Evolutionary conservation across 2,888 invertebrate species (phyloP).

Genomic region (Oeneis ivallda): DNA sequence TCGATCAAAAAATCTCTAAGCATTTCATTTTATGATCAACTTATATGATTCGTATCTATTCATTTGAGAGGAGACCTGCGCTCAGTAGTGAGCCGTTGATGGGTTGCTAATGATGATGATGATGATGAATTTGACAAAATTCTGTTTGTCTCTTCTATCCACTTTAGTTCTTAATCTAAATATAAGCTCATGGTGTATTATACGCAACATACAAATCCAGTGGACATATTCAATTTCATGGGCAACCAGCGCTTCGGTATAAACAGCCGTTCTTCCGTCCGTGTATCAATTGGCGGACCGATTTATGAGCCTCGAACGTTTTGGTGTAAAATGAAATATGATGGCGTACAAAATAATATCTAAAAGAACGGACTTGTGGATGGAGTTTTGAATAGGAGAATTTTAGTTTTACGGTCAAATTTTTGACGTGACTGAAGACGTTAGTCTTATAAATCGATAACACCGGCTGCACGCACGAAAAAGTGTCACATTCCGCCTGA

Average conservation of each 20-base stretch:
- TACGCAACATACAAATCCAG: conserved; percentile 52
- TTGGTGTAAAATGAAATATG: conserved; percentile 31
- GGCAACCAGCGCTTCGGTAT: conserved; percentile 48
- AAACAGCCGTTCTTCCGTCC: conserved; percentile 44
- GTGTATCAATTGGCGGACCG: conserved; percentile 35
- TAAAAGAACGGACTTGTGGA: conserved; percentile 13
- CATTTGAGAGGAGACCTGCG: too few species aligned
- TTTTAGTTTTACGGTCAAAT: background rate
- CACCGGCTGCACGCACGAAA: too few species aligned
- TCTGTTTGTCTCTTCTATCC: conserved; percentile 34
- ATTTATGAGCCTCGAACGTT: conserved; percentile 33
- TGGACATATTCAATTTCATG: conserved; percentile 64
- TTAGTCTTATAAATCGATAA: too few species aligned
- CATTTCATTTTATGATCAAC: too few species aligned
- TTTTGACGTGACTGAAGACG: too few species aligned
- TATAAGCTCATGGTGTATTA: conserved; percentile 46
- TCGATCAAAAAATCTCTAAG: too few species aligned
- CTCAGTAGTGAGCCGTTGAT: too few species aligned
- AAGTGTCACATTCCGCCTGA: too few species aligned
- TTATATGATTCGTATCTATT: too few species aligned
- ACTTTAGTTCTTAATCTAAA: conserved; percentile 34
- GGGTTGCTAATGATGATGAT: too few species aligned
- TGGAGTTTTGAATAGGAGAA: background rate
- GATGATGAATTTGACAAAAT: too few species aligned
- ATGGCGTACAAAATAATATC: conserved; percentile 22